Evolutionary conservation across 2,113 vertebrate genomes (phyloP), one percentile per base, ranked within the genome.

Genomic region (Carassius carassius): DNA sequence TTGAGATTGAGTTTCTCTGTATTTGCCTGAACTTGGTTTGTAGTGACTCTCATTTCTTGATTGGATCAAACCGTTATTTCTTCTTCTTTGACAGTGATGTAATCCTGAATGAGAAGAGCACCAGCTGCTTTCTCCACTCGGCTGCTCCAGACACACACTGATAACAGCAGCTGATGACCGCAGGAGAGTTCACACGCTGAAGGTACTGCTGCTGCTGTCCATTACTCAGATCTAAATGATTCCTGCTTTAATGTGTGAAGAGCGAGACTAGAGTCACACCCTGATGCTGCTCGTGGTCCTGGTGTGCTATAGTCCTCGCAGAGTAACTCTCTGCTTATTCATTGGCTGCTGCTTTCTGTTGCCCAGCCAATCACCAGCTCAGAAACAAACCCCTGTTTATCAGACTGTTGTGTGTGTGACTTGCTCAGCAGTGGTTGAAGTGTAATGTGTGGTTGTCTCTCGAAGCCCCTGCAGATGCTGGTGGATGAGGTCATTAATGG

Each of bases 281-380:
- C 85, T 41, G 88, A 90, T 47, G 90, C 47, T 9, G 5, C 3
- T 85, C 9, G 44, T 95, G 92, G 92, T 92, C 90, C 85, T 89
- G 94, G 89, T 93, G 94, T 95, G 94, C 94, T 95, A 93, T 84
- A 94, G 94, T 89, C 12, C 93, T 95, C 94, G 93, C 25, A 95
- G 91, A 95, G 79, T 12, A 92, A 88, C 35, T 94, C 94, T 93
- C 87, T 91, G 93, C 86, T 92, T 93, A 95, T 95, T 95, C 93
- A 92, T 95, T 95, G 94, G 93, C 94, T 94, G 92, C 81, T 90
- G 92, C 92, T 81, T n/a, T 1, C 16, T 13, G 87, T 94, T 90
- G 41, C 89, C 79, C 91, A 90, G 93, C 82, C 93, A 93, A 93
- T 93, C 94, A 94, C 94, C 91, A 82, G 90, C 93, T 93, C 90